phyloP scores from a whole-genome alignment of 2,797 vertebrate species.

The Aeoliscus strigatus region DNA sequence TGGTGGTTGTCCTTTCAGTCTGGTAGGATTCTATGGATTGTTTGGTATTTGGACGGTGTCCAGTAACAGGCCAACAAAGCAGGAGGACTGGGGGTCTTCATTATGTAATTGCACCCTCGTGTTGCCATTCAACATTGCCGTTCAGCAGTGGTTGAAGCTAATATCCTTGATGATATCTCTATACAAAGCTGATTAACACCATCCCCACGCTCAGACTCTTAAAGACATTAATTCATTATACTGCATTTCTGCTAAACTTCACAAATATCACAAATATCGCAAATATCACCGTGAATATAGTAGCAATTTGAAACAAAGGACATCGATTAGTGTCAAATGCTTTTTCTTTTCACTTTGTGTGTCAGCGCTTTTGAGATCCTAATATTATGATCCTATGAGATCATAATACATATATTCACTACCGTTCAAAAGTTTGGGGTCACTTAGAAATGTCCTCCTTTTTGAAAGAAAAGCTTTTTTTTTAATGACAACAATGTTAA shows the following conservation, averaged over 20 bases:
- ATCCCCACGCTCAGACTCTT: slow-evolving; percentile 42
- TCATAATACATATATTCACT: too few relatives aligned
- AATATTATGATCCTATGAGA: too few relatives aligned
- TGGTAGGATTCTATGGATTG: slow-evolving; percentile 81
- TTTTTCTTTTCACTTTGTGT: too few relatives aligned
- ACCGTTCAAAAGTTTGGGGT: too few relatives aligned
- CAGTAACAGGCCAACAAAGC: slow-evolving; percentile 84
- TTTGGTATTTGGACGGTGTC: slow-evolving; percentile 79
- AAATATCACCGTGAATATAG: slow-evolving; percentile 18
- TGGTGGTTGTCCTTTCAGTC: slow-evolving; percentile 68
- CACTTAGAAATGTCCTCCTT: too few relatives aligned
- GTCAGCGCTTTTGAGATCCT: too few relatives aligned
- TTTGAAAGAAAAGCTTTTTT: too few relatives aligned
- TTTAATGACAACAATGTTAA: too few relatives aligned
- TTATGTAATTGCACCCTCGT: slow-evolving; percentile 68
- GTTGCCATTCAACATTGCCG: slow-evolving; percentile 44
- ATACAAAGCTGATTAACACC: slow-evolving; percentile 51
- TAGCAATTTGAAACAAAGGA: slow-evolving; percentile 12
- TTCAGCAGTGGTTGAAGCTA: slow-evolving; percentile 39
- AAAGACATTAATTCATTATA: slow-evolving; percentile 47
- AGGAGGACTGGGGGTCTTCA: slow-evolving; percentile 76
- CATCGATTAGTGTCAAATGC: too few relatives aligned
- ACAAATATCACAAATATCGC: slow-evolving; percentile 17
- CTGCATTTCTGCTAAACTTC: slow-evolving; percentile 32
- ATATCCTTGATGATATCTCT: slow-evolving; percentile 52